Percentiles rank a stretch among this genome's conserved stretches.
These are phyloP conservation scores for Nephrotoma flavescens DNA, from an alignment of 2,888 invertebrate species.

Conservation along the genomic window DNA sequence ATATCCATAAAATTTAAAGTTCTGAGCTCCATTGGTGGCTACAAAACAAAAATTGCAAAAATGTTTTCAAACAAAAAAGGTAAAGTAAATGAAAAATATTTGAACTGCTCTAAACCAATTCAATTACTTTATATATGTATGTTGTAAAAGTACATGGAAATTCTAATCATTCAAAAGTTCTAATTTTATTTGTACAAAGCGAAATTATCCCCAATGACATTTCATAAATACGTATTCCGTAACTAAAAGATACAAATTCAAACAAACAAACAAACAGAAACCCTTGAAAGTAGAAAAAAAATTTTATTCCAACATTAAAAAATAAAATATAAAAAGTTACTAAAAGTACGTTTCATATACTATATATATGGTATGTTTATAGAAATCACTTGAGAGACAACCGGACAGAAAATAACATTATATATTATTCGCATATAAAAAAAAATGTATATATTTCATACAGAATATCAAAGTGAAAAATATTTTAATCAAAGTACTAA, in stretches of 20 bases:
- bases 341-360: neutral
- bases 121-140: neutral
- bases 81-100: too few relatives aligned
- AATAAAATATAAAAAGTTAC: neutral
- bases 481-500: neutral
- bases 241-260: neutral
- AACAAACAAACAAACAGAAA: neutral
- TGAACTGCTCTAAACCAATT: neutral
- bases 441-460: neutral
- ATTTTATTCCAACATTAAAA: neutral
- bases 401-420: neutral
- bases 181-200: neutral
- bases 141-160: neutral
- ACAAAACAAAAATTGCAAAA: too few relatives aligned
- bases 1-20: too few relatives aligned
- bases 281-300: neutral
- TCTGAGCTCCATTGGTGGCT: too few relatives aligned
- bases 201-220: neutral
- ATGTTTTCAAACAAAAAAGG: too few relatives aligned
- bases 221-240: too few relatives aligned
- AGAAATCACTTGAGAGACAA: neutral
- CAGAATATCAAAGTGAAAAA: neutral
- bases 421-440: neutral
- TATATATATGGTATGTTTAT: neutral
- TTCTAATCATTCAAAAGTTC: neutral